Evolutionary conservation across 2,113 vertebrate species (phyloP).

Genomic region (Bos javanicus): DNA sequence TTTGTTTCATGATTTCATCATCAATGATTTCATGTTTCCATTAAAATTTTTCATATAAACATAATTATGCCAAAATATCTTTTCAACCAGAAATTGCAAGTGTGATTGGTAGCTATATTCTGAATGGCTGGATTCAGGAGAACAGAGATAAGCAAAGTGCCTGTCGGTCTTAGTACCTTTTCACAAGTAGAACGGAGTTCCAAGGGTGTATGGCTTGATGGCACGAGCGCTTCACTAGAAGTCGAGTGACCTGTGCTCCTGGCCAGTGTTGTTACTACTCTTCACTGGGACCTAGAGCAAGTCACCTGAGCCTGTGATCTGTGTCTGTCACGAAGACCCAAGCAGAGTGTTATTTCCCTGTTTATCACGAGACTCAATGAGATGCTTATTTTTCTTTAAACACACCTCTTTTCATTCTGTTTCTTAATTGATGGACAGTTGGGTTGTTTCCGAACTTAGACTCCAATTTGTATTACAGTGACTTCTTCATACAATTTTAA

Average conservation of each 20-base stretch:
- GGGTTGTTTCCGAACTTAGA: background rate
- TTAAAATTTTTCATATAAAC: background rate
- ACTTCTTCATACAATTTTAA: background rate
- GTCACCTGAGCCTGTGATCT: background rate
- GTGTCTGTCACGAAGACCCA: fast-evolving
- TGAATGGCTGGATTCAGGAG: background rate
- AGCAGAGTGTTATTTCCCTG: fast-evolving
- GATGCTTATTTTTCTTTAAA: background rate
- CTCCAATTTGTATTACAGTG: background rate
- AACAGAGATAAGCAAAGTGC: fast-evolving
- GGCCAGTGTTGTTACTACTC: fast-evolving
- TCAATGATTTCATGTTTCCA: background rate
- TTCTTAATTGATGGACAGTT: background rate
- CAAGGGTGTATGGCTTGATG: fast-evolving
- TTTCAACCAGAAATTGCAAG: background rate
- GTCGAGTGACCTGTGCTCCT: background rate
- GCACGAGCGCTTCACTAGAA: fast-evolving
- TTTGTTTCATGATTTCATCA: background rate
- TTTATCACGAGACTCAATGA: background rate
- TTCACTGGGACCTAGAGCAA: fast-evolving
- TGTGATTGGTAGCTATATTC: background rate
- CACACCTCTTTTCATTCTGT: background rate
- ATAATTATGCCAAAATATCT: background rate
- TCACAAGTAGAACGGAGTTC: fast-evolving
- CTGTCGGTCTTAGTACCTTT: background rate